phyloP scores from a whole-genome alignment of 1,140 invertebrate species.

The Amyelois transitella region DNA sequence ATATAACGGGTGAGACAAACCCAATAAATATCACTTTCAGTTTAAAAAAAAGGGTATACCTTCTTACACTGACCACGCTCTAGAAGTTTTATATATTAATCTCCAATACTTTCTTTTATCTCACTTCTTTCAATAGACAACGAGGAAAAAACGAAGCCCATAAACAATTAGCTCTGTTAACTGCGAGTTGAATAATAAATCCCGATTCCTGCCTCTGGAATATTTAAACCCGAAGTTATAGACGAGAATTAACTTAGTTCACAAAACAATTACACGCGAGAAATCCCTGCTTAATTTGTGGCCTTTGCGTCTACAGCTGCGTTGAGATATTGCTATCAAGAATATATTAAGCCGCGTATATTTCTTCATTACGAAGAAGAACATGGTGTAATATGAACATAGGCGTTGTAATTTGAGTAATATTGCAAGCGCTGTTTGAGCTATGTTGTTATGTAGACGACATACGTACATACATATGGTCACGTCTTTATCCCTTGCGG shows the following conservation, averaged over 20 bases:
- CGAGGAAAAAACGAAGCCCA: too few relatives aligned
- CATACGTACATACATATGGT: too few relatives aligned
- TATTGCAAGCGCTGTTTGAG: not conserved
- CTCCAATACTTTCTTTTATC: too few relatives aligned
- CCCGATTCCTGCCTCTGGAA: not conserved
- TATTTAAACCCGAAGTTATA: not conserved
- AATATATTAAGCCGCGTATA: slow-evolving; percentile 2
- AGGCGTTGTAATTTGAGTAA: not conserved
- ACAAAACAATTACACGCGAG: slow-evolving; percentile 7
- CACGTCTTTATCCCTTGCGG: too few relatives aligned
- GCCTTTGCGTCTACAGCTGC: not conserved
- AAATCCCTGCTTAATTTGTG: slow-evolving; percentile 3
- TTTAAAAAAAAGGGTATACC: too few relatives aligned
- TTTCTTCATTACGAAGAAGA: not conserved
- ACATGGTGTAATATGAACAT: not conserved
- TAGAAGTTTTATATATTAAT: too few relatives aligned
- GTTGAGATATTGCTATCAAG: slow-evolving; percentile 1
- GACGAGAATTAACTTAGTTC: slow-evolving; percentile 9
- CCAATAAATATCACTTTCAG: too few relatives aligned
- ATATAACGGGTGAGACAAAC: too few relatives aligned
- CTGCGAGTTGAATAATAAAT: not conserved
- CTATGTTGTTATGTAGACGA: too few relatives aligned
- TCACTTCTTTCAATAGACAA: too few relatives aligned
- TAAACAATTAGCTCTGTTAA: not conserved
- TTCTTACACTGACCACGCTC: too few relatives aligned